Percentiles rank a stretch among this genome's conserved stretches.
Conservation (phyloP, 2,113 vertebrate genomes). For the Glaucomys volans region DNA sequence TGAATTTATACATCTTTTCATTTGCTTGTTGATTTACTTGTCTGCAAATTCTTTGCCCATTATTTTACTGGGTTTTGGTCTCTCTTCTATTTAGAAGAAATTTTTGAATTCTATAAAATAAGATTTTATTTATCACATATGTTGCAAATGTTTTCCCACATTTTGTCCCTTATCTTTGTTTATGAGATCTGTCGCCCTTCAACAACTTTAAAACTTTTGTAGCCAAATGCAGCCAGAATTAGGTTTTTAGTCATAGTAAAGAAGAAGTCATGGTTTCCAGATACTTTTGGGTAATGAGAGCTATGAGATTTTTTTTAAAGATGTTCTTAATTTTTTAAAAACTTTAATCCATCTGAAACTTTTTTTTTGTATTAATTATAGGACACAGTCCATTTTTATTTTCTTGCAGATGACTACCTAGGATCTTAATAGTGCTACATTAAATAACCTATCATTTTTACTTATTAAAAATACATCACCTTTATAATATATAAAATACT, state of each 20-base stretch:
- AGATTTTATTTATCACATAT: not conserved
- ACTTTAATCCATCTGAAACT: constrained; percentile 4
- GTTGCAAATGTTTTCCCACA: not conserved
- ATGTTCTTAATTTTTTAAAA: constrained; percentile 17
- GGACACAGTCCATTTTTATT: not conserved
- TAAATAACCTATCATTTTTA: not conserved
- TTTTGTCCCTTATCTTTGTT: constrained; percentile 7
- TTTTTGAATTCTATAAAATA: constrained; percentile 19
- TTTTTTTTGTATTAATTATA: constrained; percentile 32
- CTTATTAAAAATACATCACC: not conserved
- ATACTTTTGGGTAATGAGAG: not conserved
- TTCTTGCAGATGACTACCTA: not conserved
- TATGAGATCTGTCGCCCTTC: not conserved
- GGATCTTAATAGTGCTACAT: not conserved
- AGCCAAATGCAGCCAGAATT: not conserved
- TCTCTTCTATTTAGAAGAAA: not conserved
- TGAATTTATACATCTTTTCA: constrained; percentile 40
- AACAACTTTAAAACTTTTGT: not conserved
- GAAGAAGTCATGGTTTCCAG: not conserved
- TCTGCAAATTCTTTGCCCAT: not conserved
- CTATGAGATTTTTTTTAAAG: constrained; percentile 1
- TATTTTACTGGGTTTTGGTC: not conserved
- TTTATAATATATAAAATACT: constrained; percentile 31
- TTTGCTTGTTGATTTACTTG: not conserved
- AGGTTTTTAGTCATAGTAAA: not conserved